phyloP scores from a whole-genome alignment of 2,113 vertebrate species.

The Oryzias woworae region DNA sequence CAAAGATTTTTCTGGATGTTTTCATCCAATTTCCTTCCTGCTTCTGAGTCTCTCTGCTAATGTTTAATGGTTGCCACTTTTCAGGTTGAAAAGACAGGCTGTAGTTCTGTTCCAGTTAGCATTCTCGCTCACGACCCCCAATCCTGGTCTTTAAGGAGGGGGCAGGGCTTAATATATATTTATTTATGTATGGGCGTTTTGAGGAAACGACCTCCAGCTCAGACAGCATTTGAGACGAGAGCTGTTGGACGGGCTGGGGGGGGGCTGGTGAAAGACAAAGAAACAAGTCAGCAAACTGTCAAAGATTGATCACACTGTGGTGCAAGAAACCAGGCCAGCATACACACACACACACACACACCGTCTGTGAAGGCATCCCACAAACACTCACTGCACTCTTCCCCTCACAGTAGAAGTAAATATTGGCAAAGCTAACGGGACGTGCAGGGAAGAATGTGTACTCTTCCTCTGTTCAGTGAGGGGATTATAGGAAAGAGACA shows the following conservation, averaged over 20 bases:
- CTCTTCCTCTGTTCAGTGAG: constrained; percentile 1
- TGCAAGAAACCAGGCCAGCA: constrained; percentile 46
- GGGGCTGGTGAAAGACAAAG: constrained; percentile 50
- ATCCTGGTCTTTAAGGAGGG: constrained; percentile 17
- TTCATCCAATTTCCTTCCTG: background rate
- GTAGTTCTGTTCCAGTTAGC: constrained; percentile 19
- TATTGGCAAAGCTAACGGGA: constrained; percentile 49
- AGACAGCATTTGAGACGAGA: constrained; percentile 43
- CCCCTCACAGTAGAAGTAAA: constrained; percentile 45
- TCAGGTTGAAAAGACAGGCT: constrained; percentile 22
- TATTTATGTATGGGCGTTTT: constrained; percentile 6
- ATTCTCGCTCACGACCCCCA: constrained; percentile 15
- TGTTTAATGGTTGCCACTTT: constrained; percentile 17
- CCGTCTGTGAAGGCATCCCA: constrained; percentile 29
- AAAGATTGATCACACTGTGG: constrained; percentile 50
- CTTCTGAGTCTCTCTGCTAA: background rate
- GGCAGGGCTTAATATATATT: background rate
- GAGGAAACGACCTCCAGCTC: constrained; percentile 28
- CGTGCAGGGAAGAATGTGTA: constrained; percentile 33
- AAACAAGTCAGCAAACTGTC: constrained; percentile 59
- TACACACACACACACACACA: constrained; percentile 1
- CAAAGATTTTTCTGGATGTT: background rate
- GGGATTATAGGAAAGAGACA: constrained; percentile 37
- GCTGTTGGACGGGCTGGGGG: constrained; percentile 7
- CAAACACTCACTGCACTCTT: constrained; percentile 21